Evolutionary conservation across 2,113 vertebrate species (phyloP), one percentile per base, ranked within the genome.

Genomic region (Seriola aureovittata): DNA sequence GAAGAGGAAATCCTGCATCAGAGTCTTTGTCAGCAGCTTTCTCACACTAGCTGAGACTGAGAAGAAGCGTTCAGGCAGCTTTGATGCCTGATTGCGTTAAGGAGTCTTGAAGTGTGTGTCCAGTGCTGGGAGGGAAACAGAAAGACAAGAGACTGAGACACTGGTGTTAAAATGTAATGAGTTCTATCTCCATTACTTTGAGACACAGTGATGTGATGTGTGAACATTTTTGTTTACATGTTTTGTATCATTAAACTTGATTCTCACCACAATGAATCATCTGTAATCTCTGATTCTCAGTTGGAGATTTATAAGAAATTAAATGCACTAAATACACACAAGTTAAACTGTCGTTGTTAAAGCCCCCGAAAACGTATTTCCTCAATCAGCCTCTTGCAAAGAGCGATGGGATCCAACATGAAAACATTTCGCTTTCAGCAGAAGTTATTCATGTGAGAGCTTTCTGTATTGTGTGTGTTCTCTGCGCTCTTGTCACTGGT

Each of bases 1-100:
- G 64, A 76, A 40, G 48, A 46, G n/a, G n/a, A 77, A 67, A 68
- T 63, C 40, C 71, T 63, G 75, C 71, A 13, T 52, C 23, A 2
- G 25, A 48, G 67, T 76, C 77, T 86, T 67, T 75, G 80, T 86
- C 81, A 82, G 78, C 82, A 73, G 66, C 71, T 87, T 79, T 84
- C 25, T 67, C 17, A 4, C 32, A 59, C 76, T 19, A 36, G 36
- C 48, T 44, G 78, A 75, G 68, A 29, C 57, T 64, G 21, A 58
- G 40, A 57, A 58, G 68, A 57, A 1, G 57, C 2, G 8, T 40
- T 38, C 38, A 38, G 21, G 54, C 44, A 71, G 67, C 86, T 82
- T 73, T 80, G 68, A 85, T 63, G 75, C 48, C 79, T 68, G 85
- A 85, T 81, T 82, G 70, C 64, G 69, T 87, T 75, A 67, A 82